Percentiles rank a stretch among this genome's conserved stretches.
These are phyloP conservation scores for Salvelinus fontinalis DNA, from an alignment of 2,113 vertebrate genomes.

Conservation along the genomic window DNA sequence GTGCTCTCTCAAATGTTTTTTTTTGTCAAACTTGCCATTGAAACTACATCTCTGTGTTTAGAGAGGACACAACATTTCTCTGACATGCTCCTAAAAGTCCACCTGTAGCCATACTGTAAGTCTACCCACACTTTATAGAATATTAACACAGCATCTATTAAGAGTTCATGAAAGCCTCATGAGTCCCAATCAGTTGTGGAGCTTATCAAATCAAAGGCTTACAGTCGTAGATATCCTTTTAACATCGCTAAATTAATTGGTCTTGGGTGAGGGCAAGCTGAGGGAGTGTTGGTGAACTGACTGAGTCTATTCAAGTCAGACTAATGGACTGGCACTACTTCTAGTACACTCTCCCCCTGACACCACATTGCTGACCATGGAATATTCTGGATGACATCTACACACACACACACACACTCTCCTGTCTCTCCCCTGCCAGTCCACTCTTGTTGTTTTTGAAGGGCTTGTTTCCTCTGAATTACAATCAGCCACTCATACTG, in stretches of 20 bases:
- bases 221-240: constrained; percentile 63
- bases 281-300: neutral
- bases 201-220: constrained; percentile 50
- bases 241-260: constrained; percentile 67
- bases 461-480: constrained; percentile 49
- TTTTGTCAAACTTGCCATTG: too few species aligned
- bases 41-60: too few species aligned
- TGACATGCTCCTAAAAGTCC: neutral
- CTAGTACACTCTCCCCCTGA: constrained; percentile 3
- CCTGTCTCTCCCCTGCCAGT: constrained; percentile 17
- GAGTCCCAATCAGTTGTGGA: constrained; percentile 49
- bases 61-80: too few species aligned
- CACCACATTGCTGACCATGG: constrained; percentile 27
- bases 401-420: neutral
- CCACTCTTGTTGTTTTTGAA: constrained; percentile 50
- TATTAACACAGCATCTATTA: too few species aligned
- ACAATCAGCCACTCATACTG: constrained; percentile 52
- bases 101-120: too few species aligned
- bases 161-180: too few species aligned
- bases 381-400: constrained; percentile 50
- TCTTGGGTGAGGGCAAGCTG: constrained; percentile 35
- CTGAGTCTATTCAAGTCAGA: constrained; percentile 28
- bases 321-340: constrained; percentile 47
- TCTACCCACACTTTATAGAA: too few species aligned
- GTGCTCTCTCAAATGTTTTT: too few species aligned